Percentiles rank a stretch among this genome's conserved stretches.
These are phyloP conservation scores for Rotaria sp. DNA, from an alignment of 2,888 invertebrate genomes.

Conservation along the genomic window DNA sequence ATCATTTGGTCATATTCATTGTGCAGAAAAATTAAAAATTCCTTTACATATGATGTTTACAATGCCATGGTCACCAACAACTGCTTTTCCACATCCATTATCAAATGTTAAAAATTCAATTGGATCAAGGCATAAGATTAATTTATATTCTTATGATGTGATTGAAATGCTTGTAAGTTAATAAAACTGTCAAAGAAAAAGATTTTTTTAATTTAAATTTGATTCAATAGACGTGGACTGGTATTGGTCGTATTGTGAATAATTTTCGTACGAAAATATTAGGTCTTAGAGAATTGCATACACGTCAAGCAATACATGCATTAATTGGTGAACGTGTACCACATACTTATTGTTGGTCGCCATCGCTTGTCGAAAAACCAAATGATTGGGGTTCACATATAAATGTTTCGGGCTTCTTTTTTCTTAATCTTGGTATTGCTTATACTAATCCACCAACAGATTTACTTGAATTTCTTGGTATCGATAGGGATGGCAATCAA, in stretches of 20 bases:
- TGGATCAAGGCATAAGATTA: background rate
- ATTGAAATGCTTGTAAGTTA: constrained; percentile 10
- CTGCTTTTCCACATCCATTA: constrained; percentile 25
- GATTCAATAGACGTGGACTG: background rate
- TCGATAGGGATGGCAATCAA: background rate
- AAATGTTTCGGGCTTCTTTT: background rate
- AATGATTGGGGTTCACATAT: background rate
- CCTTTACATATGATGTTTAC: constrained; percentile 25
- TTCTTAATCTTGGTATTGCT: background rate
- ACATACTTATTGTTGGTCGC: background rate
- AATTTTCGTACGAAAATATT: background rate
- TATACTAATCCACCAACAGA: background rate
- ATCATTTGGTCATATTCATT: constrained; percentile 24
- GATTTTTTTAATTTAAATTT: background rate
- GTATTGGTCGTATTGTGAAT: background rate
- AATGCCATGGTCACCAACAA: constrained; percentile 4
- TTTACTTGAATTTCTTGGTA: background rate
- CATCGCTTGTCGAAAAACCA: background rate
- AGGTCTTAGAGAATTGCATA: background rate
- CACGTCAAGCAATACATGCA: background rate
- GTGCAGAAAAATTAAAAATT: constrained; percentile 26
- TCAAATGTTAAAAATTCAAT: background rate
- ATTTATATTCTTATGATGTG: constrained; percentile 17
- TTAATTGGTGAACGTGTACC: background rate
- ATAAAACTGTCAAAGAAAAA: background rate